A percentile compares a stretch with the other conserved stretches of the same genome.
Conservation (phyloP, 2,113 vertebrate species). For the Heteronetta atricapilla region DNA sequence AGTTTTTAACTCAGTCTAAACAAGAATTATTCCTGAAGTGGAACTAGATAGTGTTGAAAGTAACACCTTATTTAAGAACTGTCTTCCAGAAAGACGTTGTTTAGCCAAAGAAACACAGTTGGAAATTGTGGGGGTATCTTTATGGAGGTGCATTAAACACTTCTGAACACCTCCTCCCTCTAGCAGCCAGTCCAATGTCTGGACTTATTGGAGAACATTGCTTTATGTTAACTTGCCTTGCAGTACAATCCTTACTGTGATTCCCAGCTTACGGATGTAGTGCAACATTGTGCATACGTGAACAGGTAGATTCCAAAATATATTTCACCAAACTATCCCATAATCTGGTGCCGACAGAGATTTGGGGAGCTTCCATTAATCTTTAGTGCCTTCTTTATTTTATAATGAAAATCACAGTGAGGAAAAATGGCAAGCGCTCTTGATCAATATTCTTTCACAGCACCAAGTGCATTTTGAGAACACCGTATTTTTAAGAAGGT, state of each 20-base stretch:
- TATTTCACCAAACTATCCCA: background rate
- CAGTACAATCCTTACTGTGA: background rate
- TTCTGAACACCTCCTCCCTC: background rate
- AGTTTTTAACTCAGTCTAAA: background rate
- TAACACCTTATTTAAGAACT: background rate
- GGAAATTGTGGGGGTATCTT: background rate
- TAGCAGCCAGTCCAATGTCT: background rate
- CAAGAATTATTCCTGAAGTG: background rate
- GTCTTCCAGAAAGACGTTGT: background rate
- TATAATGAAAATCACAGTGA: background rate
- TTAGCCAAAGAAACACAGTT: background rate
- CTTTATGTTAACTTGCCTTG: background rate
- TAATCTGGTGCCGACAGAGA: background rate
- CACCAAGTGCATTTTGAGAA: background rate
- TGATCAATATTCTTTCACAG: background rate
- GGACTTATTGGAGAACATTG: background rate
- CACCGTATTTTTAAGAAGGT: background rate
- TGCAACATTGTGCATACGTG: background rate
- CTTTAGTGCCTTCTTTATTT: background rate
- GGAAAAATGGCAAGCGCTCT: background rate
- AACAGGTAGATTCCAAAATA: background rate
- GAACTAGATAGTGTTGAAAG: background rate
- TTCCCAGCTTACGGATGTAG: background rate
- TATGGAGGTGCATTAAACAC: background rate
- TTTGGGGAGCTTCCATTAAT: background rate